A percentile compares a stretch with the other conserved stretches of the same genome.
Conservation (phyloP, 2,888 invertebrate species). For the Ophion ventricosus region DNA sequence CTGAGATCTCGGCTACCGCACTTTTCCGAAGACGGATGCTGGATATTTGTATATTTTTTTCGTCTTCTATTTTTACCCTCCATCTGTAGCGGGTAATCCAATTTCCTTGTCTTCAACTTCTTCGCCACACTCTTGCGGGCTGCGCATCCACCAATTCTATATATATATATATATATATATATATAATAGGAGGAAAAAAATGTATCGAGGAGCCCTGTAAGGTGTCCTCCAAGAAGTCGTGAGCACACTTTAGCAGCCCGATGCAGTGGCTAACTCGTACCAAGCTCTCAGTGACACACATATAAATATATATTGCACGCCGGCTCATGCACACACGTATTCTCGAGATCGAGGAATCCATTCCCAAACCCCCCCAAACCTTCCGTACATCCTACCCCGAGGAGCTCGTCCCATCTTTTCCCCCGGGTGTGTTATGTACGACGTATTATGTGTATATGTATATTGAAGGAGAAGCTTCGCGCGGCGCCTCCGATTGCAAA, state of each 20-base stretch:
- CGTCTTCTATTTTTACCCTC: too few relatives aligned
- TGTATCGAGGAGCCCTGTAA: too few relatives aligned
- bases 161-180: too few relatives aligned
- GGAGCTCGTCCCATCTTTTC: constrained; percentile 21
- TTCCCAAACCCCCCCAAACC: background rate
- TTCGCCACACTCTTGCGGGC: background rate
- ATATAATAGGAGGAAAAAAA: too few relatives aligned
- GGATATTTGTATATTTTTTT: background rate
- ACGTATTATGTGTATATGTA: background rate
- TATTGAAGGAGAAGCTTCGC: background rate
- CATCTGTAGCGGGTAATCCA: constrained; percentile 6
- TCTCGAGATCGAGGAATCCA: constrained; percentile 49
- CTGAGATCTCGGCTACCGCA: constrained; percentile 29
- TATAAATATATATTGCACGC: constrained; percentile 38
- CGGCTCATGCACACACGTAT: background rate
- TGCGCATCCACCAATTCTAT: too few relatives aligned
- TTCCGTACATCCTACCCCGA: background rate
- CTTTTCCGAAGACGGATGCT: constrained; percentile 11
- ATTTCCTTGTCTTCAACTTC: background rate
- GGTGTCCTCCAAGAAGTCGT: too few relatives aligned
- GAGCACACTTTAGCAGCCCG: constrained; percentile 13
- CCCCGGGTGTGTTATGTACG: background rate
- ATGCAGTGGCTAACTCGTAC: constrained; percentile 59
- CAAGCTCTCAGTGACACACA: constrained; percentile 60
- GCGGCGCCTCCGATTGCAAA: constrained; percentile 61